Percentiles rank a stretch among this genome's conserved stretches.
phyloP scores from a whole-genome alignment of 2,797 vertebrate genomes.

The Neostethus bicornis region DNA sequence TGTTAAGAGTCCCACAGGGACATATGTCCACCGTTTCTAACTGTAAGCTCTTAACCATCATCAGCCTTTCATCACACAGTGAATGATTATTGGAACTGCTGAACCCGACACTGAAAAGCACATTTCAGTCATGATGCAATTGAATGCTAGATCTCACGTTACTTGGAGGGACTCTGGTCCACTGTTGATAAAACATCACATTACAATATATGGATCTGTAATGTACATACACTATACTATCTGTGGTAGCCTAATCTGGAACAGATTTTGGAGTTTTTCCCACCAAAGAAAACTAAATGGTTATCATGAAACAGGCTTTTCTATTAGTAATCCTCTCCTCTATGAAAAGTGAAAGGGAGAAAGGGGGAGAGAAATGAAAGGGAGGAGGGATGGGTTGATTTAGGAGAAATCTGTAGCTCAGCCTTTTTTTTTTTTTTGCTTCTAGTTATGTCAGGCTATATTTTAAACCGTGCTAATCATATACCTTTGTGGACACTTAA shows the following conservation, averaged over 20 bases:
- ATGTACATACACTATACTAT: constrained; percentile 20
- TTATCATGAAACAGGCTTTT: constrained; percentile 98
- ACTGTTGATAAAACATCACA: constrained; percentile 73
- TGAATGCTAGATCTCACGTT: constrained; percentile 38
- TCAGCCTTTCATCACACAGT: constrained; percentile 24
- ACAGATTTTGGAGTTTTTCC: constrained; percentile 82
- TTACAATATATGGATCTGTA: constrained; percentile 87
- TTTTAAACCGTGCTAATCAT: constrained; percentile 99
- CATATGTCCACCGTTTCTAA: constrained; percentile 8
- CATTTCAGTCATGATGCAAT: constrained; percentile 28
- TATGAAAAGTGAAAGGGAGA: constrained; percentile 43
- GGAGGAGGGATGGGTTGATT: not conserved
- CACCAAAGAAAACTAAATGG: constrained; percentile 82
- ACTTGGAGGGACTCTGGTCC: constrained; percentile 31
- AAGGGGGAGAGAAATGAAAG: no score
- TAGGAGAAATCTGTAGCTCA: constrained; percentile 84
- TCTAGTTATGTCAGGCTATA: constrained; percentile 99
- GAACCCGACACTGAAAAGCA: constrained; percentile 35
- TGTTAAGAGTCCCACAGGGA: constrained; percentile 4
- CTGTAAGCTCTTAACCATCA: constrained; percentile 32
- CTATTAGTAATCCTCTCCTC: constrained; percentile 95
- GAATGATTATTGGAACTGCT: constrained; percentile 19
- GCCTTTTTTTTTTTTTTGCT: constrained; percentile 67
- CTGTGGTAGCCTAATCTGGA: constrained; percentile 94
- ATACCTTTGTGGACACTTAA: constrained; percentile 99